Conservation (phyloP, 2,797 vertebrate genomes). For the Phalloptychus januarius region DNA sequence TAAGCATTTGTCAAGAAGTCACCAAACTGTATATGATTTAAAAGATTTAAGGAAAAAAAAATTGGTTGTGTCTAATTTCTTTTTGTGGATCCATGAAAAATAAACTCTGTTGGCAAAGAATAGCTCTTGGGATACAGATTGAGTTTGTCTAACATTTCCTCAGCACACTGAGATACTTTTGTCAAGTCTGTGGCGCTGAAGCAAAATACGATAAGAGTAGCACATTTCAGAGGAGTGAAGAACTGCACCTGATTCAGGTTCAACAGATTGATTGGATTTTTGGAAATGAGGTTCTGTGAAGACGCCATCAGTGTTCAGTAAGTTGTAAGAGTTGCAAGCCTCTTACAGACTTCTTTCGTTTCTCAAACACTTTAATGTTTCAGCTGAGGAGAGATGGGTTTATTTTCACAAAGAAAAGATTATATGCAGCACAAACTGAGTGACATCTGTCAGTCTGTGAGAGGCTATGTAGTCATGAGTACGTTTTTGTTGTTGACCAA, state of each 20-base stretch:
- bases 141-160: conserved; percentile 11
- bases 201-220: neutral
- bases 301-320: neutral
- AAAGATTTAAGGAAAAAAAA: conserved; percentile 12
- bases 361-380: neutral
- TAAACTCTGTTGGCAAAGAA: conserved; percentile 39
- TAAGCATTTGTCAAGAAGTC: neutral
- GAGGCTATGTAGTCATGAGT: neutral
- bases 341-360: neutral
- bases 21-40: conserved; percentile 19
- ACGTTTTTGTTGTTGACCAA: neutral
- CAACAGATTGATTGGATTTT: neutral
- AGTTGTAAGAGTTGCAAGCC: neutral
- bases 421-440: neutral
- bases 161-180: neutral
- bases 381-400: neutral
- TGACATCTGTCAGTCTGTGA: neutral
- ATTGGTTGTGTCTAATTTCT: conserved; percentile 43
- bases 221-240: neutral
- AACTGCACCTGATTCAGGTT: conserved; percentile 11
- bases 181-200: conserved; percentile 6
- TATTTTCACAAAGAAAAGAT: neutral
- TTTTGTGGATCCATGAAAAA: conserved; percentile 55
- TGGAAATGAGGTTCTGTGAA: neutral
- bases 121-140: conserved; percentile 1